Evolutionary conservation across 2,113 vertebrate species (phyloP), one percentile per base, ranked within the genome.

Genomic region (Okapia johnstoni): DNA sequence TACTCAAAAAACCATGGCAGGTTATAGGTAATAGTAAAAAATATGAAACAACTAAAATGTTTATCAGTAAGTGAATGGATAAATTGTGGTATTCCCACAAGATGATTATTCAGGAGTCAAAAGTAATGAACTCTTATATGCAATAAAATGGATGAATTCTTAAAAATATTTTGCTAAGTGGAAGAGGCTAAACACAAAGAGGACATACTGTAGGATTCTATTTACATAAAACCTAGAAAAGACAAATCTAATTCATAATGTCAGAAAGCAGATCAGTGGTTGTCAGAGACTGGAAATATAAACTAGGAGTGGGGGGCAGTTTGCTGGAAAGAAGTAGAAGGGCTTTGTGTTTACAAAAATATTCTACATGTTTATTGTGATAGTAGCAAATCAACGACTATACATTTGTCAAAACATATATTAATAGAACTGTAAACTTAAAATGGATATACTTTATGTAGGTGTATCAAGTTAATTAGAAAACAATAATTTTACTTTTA

Each of bases 241-340:
- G 26, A 66, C 3, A 79, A 40, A 13, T 50, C 36, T 85, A 52
- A 55, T 66, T 26, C 25, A 19, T 19, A 85, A 40, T 28, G 26
- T 57, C 14, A 60, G 57, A 94, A 81, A 50, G 28, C 26, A 77
- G 25, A 50, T 86, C 43, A 19, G 15, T 26, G 16, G 25, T n/a
- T 86, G 2, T 7, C 46, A 21, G 25, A 36, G 7, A 21, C 26
- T 55, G 25, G 23, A 58, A 40, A 15, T 14, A 11, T 11, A 17
- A 16, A 13, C 8, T 14, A 2, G 40, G 16, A 17, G 33, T 36
- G 1, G 2, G 13, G 4, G 3, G 3, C 7, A 77, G 9, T 19
- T 77, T 14, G 9, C 30, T 40, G 50, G 30, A 60, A 61, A 90
- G 43, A 86, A 30, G 6, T 28, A 70, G 54, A 63, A 36, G 14